Conservation (phyloP, 2,113 vertebrate genomes). For the Stigmatopora argus region DNA sequence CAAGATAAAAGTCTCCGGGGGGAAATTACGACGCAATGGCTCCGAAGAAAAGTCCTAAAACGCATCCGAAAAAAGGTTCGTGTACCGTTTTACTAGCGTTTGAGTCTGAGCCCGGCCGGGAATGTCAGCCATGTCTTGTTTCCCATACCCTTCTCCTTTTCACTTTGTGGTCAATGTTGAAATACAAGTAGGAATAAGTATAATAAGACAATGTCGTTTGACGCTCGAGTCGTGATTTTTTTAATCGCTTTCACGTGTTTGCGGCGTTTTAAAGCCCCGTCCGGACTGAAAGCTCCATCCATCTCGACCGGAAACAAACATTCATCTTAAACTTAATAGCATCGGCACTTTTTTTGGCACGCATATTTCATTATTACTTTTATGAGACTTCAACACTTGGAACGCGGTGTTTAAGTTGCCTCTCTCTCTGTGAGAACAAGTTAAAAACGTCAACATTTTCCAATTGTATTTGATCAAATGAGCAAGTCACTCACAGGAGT, state of each 20-base stretch:
- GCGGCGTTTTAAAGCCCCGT: no score
- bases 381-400: no score
- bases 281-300: not conserved
- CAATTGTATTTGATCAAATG: no score
- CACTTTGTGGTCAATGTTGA: not conserved
- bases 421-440: no score
- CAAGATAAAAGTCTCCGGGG: not conserved
- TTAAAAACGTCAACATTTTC: no score
- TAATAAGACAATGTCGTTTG: not conserved
- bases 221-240: not conserved
- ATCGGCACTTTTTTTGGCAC: no score
- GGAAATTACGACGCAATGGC: slow-evolving; percentile 6
- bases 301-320: not conserved
- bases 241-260: not conserved
- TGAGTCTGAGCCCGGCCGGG: not conserved
- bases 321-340: no score
- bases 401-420: no score
- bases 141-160: not conserved
- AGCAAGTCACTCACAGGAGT: no score
- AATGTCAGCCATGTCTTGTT: not conserved
- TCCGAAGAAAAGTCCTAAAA: slow-evolving; percentile 6
- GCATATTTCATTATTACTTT: no score
- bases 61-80: slow-evolving; percentile 4
- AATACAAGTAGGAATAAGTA: not conserved
- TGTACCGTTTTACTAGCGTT: not conserved